These are phyloP conservation scores for Theocolax elegans DNA, from an alignment of 1,140 invertebrate species.

Conservation along the genomic window DNA sequence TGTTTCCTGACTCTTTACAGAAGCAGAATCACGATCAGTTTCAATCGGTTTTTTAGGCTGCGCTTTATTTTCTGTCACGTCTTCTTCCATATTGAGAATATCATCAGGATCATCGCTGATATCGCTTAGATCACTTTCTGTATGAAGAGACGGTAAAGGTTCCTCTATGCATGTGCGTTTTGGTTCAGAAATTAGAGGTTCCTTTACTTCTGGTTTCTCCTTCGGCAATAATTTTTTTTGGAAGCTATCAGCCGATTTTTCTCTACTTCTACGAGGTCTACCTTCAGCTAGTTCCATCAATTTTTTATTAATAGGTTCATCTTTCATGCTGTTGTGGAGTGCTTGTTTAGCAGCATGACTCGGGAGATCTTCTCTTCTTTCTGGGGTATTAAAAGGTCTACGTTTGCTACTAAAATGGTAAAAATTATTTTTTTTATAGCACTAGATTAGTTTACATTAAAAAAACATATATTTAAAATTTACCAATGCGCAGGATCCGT, in stretches of 20 bases:
- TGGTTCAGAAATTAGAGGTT: conserved; percentile 61
- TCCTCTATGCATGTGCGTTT: conserved; percentile 66
- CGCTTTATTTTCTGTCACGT: conserved; percentile 49
- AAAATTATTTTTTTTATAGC: conserved; percentile 18
- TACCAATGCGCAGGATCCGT: conserved; percentile 52
- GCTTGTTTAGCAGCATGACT: conserved; percentile 59
- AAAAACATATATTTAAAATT: conserved; percentile 19
- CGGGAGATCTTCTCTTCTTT: conserved; percentile 57
- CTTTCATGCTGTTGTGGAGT: conserved; percentile 64
- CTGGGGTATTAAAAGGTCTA: conserved; percentile 57
- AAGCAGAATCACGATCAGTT: conserved; percentile 44
- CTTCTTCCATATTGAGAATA: conserved; percentile 82
- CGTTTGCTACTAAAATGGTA: conserved; percentile 54
- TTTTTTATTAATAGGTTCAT: conserved; percentile 66
- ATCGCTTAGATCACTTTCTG: conserved; percentile 83
- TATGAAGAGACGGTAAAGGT: conserved; percentile 69
- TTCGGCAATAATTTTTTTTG: conserved; percentile 56
- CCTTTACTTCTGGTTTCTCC: conserved; percentile 61
- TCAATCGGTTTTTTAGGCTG: conserved; percentile 38
- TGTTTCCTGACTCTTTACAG: conserved; percentile 48
- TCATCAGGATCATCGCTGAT: conserved; percentile 89
- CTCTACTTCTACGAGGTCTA: conserved; percentile 56
- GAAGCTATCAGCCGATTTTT: conserved; percentile 61
- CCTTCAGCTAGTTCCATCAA: conserved; percentile 66
- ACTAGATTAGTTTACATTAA: conserved; percentile 20